Evolutionary conservation across 1,140 invertebrate species (phyloP), one percentile per base, ranked within the genome.

Genomic region (Drosophila burlai): DNA sequence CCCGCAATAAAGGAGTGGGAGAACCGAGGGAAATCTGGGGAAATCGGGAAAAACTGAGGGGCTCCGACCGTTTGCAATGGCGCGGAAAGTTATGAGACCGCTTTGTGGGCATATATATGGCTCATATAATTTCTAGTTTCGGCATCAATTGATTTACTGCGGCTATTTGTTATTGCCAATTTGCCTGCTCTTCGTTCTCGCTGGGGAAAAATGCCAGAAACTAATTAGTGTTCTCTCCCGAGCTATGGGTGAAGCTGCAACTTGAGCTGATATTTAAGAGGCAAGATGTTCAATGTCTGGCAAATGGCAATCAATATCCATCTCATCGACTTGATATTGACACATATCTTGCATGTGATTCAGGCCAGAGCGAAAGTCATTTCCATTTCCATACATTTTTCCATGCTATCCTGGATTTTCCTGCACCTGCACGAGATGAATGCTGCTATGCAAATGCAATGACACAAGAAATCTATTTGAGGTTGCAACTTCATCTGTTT

Each of bases 31-130:
- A 50, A 29, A 21, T 38, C 29, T 21, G 16, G 24, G 42, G 40
- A 36, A 24, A 47, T 54, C 31, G 29, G 75, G 54, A 13, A 36
- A 24, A 47, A 45, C 31, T 16, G 74, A 55, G 26, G 72, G 60
- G 58, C 24, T 55, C 40, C 46, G 62, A 52, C 65, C 74, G 65
- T 62, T 81, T 42, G 83, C 75, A 63, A 58, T 80, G 64, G 66
- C 52, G 64, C 58, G 59, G 58, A 81, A 83, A 89, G 84, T 83
- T 87, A 87, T 87, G 86, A 78, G 81, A 71, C 49, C 57, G 76
- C 57, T 80, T 80, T 55, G 76, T 72, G 76, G 76, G 67, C 76
- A 79, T 78, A 78, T 71, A 79, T 78, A 81, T 73, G 82, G 68
- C 75, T 73, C 83, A 83, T 82, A 86, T 80, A 65, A 84, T 71